Base-by-base conservation (phyloP, 2,797 vertebrate genomes). In the Microctenopoma steveboyesi region DNA sequence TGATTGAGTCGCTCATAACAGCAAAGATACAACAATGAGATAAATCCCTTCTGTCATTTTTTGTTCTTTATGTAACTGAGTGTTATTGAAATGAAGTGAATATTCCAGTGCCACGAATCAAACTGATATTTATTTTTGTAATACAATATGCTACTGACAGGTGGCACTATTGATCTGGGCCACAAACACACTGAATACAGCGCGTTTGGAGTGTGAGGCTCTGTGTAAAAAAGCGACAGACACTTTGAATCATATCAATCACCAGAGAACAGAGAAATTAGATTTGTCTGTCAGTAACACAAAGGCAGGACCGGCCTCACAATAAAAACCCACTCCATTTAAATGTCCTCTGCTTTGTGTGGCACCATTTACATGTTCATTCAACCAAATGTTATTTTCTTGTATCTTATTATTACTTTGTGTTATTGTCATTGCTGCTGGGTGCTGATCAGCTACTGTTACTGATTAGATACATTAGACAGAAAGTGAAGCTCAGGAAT, bases 131-230 rank as follows among this genome's bases (percentile, higher is more conserved):
- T 30, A 30, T 30, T 30, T 1, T 14, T 80, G 74, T 57, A 78
- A 51, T 86, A 14, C 61, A 46, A 46, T 9, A 11, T 40, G n/a
- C 42, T 3, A 43, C 78, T 67, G 75, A 79, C 66, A 86, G 89
- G 82, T 71, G 89, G 82, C 85, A 64, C 73, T 86, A 74, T 80
- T 81, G 86, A 76, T 77, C 84, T 81, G 37, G 45, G 1, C 14
- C 45, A 57, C 42, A 55, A 35, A 62, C 37, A 64, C 52, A 52
- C 22, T 27, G 22, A n/a, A 46, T 28, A 42, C 12, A 4, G 16
- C 10, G 3, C 28, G n/a, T 13, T n/a, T 67, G 4, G n/a, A 35
- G 47, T 42, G 54, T 49, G 48, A 33, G 12, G 37, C 4, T 56
- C 35, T 56, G 30, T 7, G 18, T 14, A 13, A 25, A 22, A 28